Conservation (phyloP, 2,888 invertebrate species). For the Siphlonurus alternatus region DNA sequence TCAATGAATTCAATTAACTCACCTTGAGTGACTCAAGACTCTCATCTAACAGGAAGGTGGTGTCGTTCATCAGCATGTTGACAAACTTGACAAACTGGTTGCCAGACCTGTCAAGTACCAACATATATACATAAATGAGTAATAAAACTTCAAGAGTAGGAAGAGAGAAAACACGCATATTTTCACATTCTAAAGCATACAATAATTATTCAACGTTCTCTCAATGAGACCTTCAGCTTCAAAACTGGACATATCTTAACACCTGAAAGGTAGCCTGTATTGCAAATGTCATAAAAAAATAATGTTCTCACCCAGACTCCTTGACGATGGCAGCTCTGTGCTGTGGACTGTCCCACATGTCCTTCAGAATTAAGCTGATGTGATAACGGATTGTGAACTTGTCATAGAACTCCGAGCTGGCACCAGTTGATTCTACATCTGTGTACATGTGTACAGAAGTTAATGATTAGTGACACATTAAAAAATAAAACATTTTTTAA, state of each 20-base stretch:
- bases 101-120: constrained; percentile 47
- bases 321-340: constrained; percentile 76
- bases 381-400: constrained; percentile 98
- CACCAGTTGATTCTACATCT: constrained; percentile 93
- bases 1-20: constrained; percentile 7
- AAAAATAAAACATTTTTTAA: neutral
- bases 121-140: constrained; percentile 8
- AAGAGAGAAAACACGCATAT: too few species aligned
- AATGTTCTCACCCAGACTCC: constrained; percentile 48
- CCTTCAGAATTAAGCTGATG: constrained; percentile 90
- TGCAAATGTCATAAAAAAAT: neutral
- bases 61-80: constrained; percentile 97
- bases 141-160: constrained; percentile 3
- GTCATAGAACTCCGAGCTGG: constrained; percentile 97
- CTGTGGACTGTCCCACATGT: constrained; percentile 84
- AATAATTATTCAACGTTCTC: neutral
- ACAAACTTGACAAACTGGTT: constrained; percentile 92
- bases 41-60: constrained; percentile 91
- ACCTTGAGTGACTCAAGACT: constrained; percentile 68
- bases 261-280: neutral
- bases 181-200: too few species aligned
- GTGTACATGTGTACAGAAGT: constrained; percentile 11
- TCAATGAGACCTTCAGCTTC: neutral
- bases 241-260: neutral
- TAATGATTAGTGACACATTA: constrained; percentile 1